Percentiles rank a stretch among this genome's conserved stretches.
Evolutionary conservation across 2,888 invertebrate species (phyloP).

Genomic region (Caenorhabditis sinica): DNA sequence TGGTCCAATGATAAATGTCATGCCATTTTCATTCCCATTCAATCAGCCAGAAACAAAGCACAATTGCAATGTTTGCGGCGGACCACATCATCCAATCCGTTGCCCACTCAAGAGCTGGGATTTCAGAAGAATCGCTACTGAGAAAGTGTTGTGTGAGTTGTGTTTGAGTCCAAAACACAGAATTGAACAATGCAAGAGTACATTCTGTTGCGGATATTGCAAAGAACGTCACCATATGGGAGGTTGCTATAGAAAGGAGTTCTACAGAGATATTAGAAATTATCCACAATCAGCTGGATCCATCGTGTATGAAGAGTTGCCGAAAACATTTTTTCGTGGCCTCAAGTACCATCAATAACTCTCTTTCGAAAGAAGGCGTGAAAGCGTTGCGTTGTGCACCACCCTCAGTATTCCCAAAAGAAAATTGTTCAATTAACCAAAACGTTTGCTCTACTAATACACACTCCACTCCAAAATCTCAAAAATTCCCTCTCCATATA

Average conservation of each 20-base stretch:
- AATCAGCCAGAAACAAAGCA: not conserved
- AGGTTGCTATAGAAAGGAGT: not conserved
- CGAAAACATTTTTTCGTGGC: conserved; percentile 1
- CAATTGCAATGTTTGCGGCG: not conserved
- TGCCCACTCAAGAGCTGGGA: not conserved
- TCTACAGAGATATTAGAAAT: not conserved
- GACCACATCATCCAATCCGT: not conserved
- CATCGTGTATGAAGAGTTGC: not conserved
- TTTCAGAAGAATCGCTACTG: not conserved
- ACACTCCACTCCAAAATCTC: not conserved
- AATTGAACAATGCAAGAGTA: not conserved
- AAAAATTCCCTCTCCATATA: not conserved
- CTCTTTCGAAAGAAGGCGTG: not conserved
- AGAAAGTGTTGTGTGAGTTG: not conserved
- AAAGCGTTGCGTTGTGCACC: not conserved
- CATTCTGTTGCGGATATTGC: not conserved
- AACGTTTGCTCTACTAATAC: not conserved
- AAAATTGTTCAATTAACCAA: not conserved
- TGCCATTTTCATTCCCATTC: not conserved
- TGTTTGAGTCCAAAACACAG: not conserved
- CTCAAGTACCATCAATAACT: not conserved
- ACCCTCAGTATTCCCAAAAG: not conserved
- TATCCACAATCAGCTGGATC: not conserved
- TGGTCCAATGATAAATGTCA: not conserved
- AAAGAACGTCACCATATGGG: not conserved